These are phyloP conservation scores for Tiaroga cobitis DNA, from an alignment of 2,797 vertebrate species.

Conservation along the genomic window DNA sequence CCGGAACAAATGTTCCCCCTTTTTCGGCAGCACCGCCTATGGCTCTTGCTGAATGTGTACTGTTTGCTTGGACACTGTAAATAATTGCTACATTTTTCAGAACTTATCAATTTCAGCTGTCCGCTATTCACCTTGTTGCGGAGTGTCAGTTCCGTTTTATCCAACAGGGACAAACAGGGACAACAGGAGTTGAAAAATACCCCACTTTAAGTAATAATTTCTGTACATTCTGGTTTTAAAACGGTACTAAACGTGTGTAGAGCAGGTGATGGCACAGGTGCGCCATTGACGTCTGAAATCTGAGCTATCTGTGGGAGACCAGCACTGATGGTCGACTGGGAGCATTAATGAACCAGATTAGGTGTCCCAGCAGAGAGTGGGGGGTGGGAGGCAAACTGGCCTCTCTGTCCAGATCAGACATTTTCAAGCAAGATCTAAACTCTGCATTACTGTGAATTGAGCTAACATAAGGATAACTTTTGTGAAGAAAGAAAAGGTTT, in stretches of 20 bases:
- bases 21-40: not conserved
- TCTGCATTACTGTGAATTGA: not conserved
- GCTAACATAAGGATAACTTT: conserved; percentile 48
- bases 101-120: not conserved
- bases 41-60: not conserved
- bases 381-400: conserved; percentile 25
- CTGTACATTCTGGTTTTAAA: not conserved
- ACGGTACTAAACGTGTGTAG: conserved; percentile 13
- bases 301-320: conserved; percentile 69
- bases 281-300: conserved; percentile 67
- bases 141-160: not conserved
- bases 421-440: conserved; percentile 39
- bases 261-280: conserved; percentile 61
- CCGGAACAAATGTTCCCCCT: not conserved
- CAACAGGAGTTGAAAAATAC: not conserved
- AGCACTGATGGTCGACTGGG: conserved; percentile 73
- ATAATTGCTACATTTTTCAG: not conserved
- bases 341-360: conserved; percentile 79
- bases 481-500: conserved; percentile 62
- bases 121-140: not conserved
- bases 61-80: not conserved
- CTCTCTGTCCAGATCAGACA: conserved; percentile 27
- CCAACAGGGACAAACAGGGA: no score
- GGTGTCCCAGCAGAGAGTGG: conserved; percentile 65
- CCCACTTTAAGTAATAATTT: not conserved